Evolutionary conservation across 2,888 invertebrate species (phyloP), one percentile per base, ranked within the genome.

Genomic region (Lydus trimaculatus): DNA sequence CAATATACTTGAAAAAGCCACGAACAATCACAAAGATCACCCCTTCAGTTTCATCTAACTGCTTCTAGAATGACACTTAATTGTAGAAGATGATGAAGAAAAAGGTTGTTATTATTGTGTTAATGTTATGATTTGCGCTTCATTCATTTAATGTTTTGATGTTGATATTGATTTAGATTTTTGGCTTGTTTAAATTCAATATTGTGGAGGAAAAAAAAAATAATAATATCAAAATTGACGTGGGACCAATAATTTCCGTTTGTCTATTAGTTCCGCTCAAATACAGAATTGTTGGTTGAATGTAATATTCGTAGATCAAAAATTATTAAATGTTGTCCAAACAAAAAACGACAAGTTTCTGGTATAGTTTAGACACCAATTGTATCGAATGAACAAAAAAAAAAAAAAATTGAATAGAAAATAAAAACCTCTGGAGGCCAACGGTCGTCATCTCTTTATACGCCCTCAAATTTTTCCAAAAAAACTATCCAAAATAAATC

Each of bases 281-380:
- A 33, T 36, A 23, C 25, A 43, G 39, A 8, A 61, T 56, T 56
- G 13, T 25, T 15, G 25, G 13, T 25, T 15, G 56, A 56, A 56
- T 56, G 25, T 25, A 15, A 25, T 56, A 56, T 56, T 25, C 56
- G 4, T 56, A 56, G 56, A 23, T 13, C n/a, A 15, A 25, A 15
- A 56, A 56, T 13, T 25, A 56, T 20, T 56, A 25, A 56, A 56
- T 56, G 56, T 56, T 56, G 56, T 56, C 56, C 25, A 20, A 56
- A 28, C 56, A 31, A 64, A 36, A n/a, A 43, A 17, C 31, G 15
- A 20, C 33, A 20, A 73, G 66, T 63, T 71, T 68, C 68, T 72
- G 72, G 67, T 70, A 66, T 81, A 81, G 80, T 73, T 74, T 80
- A 81, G 80, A 81, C 80, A 81, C 80, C 81, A 80, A 79, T 65